Evolutionary conservation across 2,797 vertebrate genomes (phyloP).

Genomic region (Pseudopleuronectes americanus): DNA sequence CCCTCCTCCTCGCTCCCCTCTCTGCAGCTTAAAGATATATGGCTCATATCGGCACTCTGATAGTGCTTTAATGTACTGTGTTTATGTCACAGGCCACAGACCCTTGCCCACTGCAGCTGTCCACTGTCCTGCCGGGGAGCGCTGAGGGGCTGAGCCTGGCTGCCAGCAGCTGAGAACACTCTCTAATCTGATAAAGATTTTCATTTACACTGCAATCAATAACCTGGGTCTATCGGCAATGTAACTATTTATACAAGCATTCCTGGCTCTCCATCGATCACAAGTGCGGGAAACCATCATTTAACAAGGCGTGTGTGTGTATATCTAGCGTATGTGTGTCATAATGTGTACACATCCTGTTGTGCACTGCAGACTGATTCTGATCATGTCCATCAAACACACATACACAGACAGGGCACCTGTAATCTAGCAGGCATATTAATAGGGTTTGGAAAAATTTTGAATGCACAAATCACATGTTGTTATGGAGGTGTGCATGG

Average conservation of each 20-base stretch:
- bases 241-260: conserved; percentile 86
- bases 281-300: conserved; percentile 81
- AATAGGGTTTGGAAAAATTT: not conserved
- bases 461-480: not conserved
- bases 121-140: conserved; percentile 71
- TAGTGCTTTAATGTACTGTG: conserved; percentile 84
- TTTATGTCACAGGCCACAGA: conserved; percentile 85
- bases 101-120: conserved; percentile 82
- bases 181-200: conserved; percentile 86
- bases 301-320: conserved; percentile 69
- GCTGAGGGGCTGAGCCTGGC: conserved; percentile 61
- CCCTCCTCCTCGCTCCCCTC: conserved; percentile 44
- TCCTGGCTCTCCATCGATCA: conserved; percentile 81
- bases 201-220: conserved; percentile 85
- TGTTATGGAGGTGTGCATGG: not conserved
- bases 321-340: conserved; percentile 32
- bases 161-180: conserved; percentile 77
- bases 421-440: conserved; percentile 23
- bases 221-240: conserved; percentile 80
- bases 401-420: conserved; percentile 20
- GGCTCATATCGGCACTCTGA: conserved; percentile 80
- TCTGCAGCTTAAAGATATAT: conserved; percentile 82
- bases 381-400: conserved; percentile 58
- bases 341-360: conserved; percentile 59
- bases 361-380: conserved; percentile 57